Evolutionary conservation across 2,797 vertebrate species (phyloP), one percentile per base, ranked within the genome.

Genomic region (Neopelma chrysocephalum): DNA sequence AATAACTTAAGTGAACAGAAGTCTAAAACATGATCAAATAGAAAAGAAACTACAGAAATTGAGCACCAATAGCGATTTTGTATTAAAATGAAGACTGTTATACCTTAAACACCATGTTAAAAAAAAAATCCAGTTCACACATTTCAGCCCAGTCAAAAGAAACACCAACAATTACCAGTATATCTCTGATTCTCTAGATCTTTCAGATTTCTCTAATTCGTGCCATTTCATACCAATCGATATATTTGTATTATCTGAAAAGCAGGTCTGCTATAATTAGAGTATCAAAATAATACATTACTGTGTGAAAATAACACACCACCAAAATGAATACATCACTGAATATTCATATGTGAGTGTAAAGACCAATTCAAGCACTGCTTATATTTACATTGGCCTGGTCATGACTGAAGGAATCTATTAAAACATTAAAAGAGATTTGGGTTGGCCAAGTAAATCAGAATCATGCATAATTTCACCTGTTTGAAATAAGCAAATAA

Each of bases 301-400:
- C 85, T 96, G 94, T 19, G 16, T 61, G 38, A 40, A 64, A 32
- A 17, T 21, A 34, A 34, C n/a, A 29, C 34, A 34, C 2, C 66
- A 92, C 50, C 78, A 81, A 94, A 97, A 97, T 61, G 82, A 72
- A 31, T 31, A 26, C 58, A 78, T 17, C 25, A 73, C 86, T 96
- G 94, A 97, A 97, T 97, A 97, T 96, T 97, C 97, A 95, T 80
- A 78, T 54, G n/a, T 47, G 81, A 97, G 64, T 84, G 93, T 78
- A 97, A 97, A 97, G 83, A 94, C 89, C 94, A 97, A 66, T 96
- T 97, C 94, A 96, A 96, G 90, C 92, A 90, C 64, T 58, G 73
- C 93, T 95, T 96, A 61, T 38, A 25, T 96, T 96, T 95, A 93
- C 78, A 80, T 43, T 94, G 79, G 76, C 83, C 90, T 97, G 97